Evolutionary conservation across 2,888 invertebrate genomes (phyloP).

Genomic region (Drosophila flavopinicola): DNA sequence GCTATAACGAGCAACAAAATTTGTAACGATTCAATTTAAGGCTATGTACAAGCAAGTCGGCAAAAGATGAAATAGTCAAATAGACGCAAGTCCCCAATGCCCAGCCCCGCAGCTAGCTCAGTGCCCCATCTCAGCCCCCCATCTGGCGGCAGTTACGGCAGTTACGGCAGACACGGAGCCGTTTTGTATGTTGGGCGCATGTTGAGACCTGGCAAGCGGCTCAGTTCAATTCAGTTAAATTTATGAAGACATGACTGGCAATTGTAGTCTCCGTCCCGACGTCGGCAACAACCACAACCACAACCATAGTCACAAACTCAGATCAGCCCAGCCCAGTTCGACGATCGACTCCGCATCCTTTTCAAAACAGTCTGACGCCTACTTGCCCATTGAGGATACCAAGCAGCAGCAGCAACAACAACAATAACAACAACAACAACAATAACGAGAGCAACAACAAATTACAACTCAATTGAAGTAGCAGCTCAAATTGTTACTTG

Average conservation of each 20-base stretch:
- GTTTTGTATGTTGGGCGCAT: slow-evolving; percentile 71
- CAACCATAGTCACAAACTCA: slow-evolving; percentile 3
- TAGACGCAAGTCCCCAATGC: slow-evolving; percentile 58
- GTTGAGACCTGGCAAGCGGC: slow-evolving; percentile 54
- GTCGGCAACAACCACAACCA: slow-evolving; percentile 29
- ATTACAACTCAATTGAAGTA: slow-evolving; percentile 70
- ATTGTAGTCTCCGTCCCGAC: slow-evolving; percentile 64
- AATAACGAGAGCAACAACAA: slow-evolving; percentile 10
- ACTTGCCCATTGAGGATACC: slow-evolving; percentile 46
- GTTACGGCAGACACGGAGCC: slow-evolving; percentile 60
- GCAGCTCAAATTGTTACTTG: slow-evolving; percentile 34
- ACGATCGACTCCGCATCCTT: slow-evolving; percentile 52
- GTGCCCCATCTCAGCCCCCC: neutral
- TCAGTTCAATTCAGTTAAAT: slow-evolving; percentile 75
- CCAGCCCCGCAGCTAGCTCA: neutral
- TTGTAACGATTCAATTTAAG: slow-evolving; percentile 83
- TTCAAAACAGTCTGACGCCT: slow-evolving; percentile 63
- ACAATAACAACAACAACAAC: neutral
- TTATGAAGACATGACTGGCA: slow-evolving; percentile 79
- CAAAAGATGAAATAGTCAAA: slow-evolving; percentile 79
- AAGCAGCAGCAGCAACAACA: neutral
- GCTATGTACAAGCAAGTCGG: slow-evolving; percentile 76
- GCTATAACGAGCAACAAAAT: slow-evolving; percentile 83
- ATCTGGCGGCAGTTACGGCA: slow-evolving; percentile 26
- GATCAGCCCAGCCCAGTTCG: slow-evolving; percentile 31